phyloP scores from a whole-genome alignment of 1,140 invertebrate species.

The Schlechtendalia chinensis region DNA sequence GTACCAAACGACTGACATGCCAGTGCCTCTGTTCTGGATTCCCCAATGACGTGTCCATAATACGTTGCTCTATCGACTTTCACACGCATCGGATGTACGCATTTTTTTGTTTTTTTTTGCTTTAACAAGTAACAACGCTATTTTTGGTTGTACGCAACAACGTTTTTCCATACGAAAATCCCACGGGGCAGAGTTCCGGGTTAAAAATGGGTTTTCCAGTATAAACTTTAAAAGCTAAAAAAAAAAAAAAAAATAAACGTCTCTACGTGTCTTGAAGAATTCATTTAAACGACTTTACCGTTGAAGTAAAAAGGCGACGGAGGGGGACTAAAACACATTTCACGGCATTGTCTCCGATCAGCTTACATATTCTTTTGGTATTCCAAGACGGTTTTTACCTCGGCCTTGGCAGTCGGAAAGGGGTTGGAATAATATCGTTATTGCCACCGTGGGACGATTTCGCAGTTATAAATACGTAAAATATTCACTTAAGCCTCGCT shows the following conservation, averaged over 20 bases:
- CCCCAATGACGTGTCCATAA: slow-evolving; percentile 17
- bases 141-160: slow-evolving; percentile 8
- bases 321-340: slow-evolving; percentile 27
- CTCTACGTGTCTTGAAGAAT: slow-evolving; percentile 49
- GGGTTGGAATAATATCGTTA: slow-evolving; percentile 46
- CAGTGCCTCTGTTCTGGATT: not conserved
- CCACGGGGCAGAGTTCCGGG: not conserved
- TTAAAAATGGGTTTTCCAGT: slow-evolving; percentile 38
- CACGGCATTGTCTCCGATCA: slow-evolving; percentile 43
- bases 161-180: slow-evolving; percentile 24
- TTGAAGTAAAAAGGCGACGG: not conserved
- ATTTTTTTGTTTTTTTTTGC: not conserved
- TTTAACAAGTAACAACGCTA: slow-evolving; percentile 7
- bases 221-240: slow-evolving; percentile 24
- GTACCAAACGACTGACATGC: not conserved
- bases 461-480: slow-evolving; percentile 48
- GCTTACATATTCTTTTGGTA: slow-evolving; percentile 26
- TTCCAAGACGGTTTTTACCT: slow-evolving; percentile 22
- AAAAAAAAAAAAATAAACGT: slow-evolving; percentile 26
- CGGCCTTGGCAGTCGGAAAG: not conserved
- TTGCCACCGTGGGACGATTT: slow-evolving; percentile 47
- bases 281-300: slow-evolving; percentile 48
- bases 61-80: not conserved
- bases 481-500: slow-evolving; percentile 45
- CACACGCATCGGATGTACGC: not conserved